Evolutionary conservation across 2,113 vertebrate species (phyloP).

Genomic region (Cynocephalus volans): DNA sequence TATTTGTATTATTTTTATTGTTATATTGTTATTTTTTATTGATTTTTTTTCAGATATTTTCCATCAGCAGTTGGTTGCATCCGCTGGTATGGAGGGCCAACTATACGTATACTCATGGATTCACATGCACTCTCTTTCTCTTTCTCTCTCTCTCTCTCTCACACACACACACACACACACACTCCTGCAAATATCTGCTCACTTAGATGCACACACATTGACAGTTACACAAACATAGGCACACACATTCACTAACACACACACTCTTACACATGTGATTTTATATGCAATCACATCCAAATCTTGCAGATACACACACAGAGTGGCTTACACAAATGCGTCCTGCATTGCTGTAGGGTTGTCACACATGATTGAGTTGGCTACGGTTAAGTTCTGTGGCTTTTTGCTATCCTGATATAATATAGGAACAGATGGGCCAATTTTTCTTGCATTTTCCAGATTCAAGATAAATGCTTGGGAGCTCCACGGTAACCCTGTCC

Average conservation of each 20-base stretch:
- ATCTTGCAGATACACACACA: background rate
- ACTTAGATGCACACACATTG: background rate
- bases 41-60: no score
- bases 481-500: constrained; percentile 68
- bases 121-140: background rate
- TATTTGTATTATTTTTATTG: no score
- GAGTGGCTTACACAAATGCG: background rate
- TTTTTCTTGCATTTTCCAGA: constrained; percentile 83
- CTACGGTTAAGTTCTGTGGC: constrained; percentile 79
- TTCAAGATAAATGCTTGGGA: constrained; percentile 77
- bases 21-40: no score
- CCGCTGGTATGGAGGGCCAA: no score
- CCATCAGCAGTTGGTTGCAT: no score
- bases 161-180: no score
- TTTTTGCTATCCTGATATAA: constrained; percentile 79
- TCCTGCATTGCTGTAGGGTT: constrained; percentile 2
- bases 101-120: background rate
- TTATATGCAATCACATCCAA: background rate
- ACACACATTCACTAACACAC: background rate
- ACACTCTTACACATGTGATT: background rate
- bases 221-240: background rate
- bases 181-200: background rate
- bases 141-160: background rate
- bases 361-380: constrained; percentile 80
- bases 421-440: constrained; percentile 79